Base-by-base conservation (phyloP, 2,797 vertebrate species). In the Hemibagrus guttatus region DNA sequence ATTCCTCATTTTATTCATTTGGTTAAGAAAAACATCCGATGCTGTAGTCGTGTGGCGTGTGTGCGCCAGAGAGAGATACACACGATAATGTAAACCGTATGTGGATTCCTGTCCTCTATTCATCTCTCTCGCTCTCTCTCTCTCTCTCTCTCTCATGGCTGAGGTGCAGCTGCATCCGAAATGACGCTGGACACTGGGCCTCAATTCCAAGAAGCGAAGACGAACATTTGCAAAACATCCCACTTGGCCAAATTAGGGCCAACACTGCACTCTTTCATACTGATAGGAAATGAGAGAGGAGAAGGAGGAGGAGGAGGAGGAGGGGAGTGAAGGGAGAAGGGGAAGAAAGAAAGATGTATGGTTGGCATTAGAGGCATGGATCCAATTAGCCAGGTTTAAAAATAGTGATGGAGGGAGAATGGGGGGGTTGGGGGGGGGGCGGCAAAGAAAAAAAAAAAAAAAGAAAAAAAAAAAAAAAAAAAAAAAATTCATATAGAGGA, bases 21-120 rank as follows among this genome's bases (percentile, higher is more conserved):
- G 93, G 92, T 93, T 94, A 95, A 94, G 93, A 95, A 96, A 82
- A 96, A 96, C 95, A 95, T 96, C 95, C 95, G 93, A 94, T 92
- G 92, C 52, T 56, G 81, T 84, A 61, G 85, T 91, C 91, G 59
- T 64, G 78, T 59, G 72, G 72, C 46, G 54, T 81, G 85, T 86
- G 84, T 39, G 59, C 35, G 31, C 31, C 54, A 61, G 87, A 91
- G 81, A 89, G 39, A 86, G 49, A 83, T 19, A 71, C 90, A 93
- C 92, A 94, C 91, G 92, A 68, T 94, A 95, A 95, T 95, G 88
- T 88, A 89, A 95, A 95, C 93, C 94, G 90, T 91, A 95, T 95
- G 95, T 93, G 92, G 90, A 89, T 84, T 83, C 72, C 59, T 83
- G 58, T 42, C 92, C 91, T 92, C 88, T 90, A 83, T 86, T 76